These are phyloP conservation scores for Fragum fragum DNA, from an alignment of 2,888 invertebrate species.

Conservation along the genomic window DNA sequence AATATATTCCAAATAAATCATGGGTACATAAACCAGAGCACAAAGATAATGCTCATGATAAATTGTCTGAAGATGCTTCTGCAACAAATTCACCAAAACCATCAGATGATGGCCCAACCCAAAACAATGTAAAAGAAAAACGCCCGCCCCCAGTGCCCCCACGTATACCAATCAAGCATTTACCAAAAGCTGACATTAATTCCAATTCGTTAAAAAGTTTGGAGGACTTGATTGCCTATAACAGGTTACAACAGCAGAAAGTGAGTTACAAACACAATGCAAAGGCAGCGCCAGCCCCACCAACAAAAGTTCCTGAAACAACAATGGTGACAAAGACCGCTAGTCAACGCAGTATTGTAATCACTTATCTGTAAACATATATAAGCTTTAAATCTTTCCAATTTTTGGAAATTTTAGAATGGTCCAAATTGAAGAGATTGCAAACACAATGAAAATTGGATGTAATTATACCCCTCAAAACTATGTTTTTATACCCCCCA, in stretches of 20 bases:
- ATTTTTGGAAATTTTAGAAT: too few species aligned
- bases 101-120: neutral
- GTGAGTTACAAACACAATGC: constrained; percentile 52
- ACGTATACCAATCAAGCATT: constrained; percentile 31
- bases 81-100: neutral
- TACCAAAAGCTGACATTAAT: constrained; percentile 56
- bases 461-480: too few species aligned
- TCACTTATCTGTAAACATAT: constrained; percentile 69
- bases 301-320: constrained; percentile 39
- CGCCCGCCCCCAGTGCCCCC: constrained; percentile 53
- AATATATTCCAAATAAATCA: neutral
- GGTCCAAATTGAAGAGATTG: neutral
- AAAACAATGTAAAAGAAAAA: neutral
- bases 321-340: constrained; percentile 57
- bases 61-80: neutral
- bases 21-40: neutral
- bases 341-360: constrained; percentile 71
- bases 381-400: too few species aligned
- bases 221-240: constrained; percentile 64
- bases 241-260: constrained; percentile 59
- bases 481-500: too few species aligned
- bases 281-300: constrained; percentile 54
- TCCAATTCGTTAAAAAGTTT: constrained; percentile 71
- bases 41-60: neutral
- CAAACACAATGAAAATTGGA: too few species aligned